phyloP scores from a whole-genome alignment of 2,888 invertebrate genomes.

The Odontocolon sp. region DNA sequence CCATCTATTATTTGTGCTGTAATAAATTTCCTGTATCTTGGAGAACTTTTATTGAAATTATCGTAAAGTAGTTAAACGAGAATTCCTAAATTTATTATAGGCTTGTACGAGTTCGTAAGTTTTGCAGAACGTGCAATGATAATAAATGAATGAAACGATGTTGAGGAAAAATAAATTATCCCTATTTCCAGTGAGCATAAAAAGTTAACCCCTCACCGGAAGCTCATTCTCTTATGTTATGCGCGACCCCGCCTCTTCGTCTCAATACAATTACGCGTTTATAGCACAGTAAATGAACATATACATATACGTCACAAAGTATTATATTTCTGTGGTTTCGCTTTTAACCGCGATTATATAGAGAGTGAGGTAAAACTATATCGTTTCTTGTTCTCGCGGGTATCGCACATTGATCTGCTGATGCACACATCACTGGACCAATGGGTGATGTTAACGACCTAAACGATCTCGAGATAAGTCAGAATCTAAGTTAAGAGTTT shows the following conservation, averaged over 20 bases:
- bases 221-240: slow-evolving; percentile 31
- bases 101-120: neutral
- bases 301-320: neutral
- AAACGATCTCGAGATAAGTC: slow-evolving; percentile 59
- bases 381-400: slow-evolving; percentile 48
- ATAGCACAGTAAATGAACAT: slow-evolving; percentile 17
- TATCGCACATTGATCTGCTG: neutral
- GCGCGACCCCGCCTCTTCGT: too few relatives aligned
- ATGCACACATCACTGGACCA: slow-evolving; percentile 6
- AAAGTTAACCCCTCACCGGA: slow-evolving; percentile 30
- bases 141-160: slow-evolving; percentile 23
- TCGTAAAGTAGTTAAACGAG: too few relatives aligned
- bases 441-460: slow-evolving; percentile 64
- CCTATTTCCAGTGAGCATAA: slow-evolving; percentile 28
- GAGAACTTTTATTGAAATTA: neutral
- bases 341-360: slow-evolving; percentile 42
- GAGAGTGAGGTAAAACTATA: slow-evolving; percentile 40
- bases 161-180: slow-evolving; percentile 33
- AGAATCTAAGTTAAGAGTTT: slow-evolving; percentile 43
- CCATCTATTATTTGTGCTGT: too few relatives aligned
- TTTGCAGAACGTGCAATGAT: neutral
- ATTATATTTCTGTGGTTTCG: neutral
- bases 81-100: neutral
- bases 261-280: slow-evolving; percentile 35
- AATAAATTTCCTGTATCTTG: too few relatives aligned